A percentile compares a stretch with the other conserved stretches of the same genome.
Conservation (phyloP, 2,113 vertebrate genomes). For the Syrrhaptes paradoxus region DNA sequence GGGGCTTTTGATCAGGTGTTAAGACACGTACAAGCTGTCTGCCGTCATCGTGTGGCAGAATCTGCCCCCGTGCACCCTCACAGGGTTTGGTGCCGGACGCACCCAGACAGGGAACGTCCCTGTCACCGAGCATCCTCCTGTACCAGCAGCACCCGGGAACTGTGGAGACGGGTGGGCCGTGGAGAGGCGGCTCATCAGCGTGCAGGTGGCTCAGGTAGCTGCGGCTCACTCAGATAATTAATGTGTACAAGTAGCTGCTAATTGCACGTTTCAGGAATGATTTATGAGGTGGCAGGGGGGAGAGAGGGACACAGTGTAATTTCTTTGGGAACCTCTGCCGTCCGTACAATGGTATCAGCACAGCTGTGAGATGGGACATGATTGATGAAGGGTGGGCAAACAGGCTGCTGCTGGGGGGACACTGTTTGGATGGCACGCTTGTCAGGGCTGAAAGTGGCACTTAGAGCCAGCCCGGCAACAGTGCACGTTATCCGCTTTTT, state of each 20-base stretch:
- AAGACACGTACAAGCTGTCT: not conserved
- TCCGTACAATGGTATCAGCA: slow-evolving; percentile 74
- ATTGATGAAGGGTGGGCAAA: slow-evolving; percentile 81
- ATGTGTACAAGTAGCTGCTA: slow-evolving; percentile 89
- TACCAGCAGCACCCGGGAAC: not conserved
- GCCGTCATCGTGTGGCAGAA: not conserved
- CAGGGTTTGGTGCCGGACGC: not conserved
- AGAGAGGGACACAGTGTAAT: slow-evolving; percentile 64
- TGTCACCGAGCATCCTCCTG: not conserved
- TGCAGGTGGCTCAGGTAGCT: slow-evolving; percentile 86
- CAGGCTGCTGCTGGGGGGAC: not conserved
- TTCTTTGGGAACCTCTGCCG: slow-evolving; percentile 69
- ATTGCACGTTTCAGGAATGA: slow-evolving; percentile 91
- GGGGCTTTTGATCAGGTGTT: not conserved
- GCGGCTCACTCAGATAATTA: slow-evolving; percentile 88
- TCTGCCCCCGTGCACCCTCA: accelerated
- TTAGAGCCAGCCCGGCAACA: not conserved
- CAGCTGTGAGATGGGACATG: slow-evolving; percentile 88
- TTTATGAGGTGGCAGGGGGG: slow-evolving; percentile 84
- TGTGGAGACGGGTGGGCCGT: not conserved
- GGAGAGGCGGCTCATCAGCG: slow-evolving; percentile 64
- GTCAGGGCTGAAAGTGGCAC: slow-evolving; percentile 23
- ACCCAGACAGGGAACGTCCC: not conserved
- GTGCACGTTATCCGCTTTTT: not conserved
- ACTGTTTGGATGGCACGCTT: not conserved